Evolutionary conservation across 2,888 invertebrate genomes (phyloP), one percentile per base, ranked within the genome.

Genomic region (Euzophera pinguis): DNA sequence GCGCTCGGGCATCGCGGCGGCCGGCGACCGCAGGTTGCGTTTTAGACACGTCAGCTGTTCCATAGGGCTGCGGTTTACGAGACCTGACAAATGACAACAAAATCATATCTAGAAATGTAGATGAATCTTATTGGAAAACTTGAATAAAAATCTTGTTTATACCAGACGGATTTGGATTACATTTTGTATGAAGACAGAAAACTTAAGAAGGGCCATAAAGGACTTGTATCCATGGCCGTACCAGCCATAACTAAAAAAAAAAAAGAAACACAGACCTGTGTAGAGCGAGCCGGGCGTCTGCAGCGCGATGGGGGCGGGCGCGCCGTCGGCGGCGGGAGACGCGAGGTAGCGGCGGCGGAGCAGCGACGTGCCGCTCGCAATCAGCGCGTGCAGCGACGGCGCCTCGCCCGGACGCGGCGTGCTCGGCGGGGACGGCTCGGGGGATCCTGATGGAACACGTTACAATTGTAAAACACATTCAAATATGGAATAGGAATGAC

Each of bases 1-100:
- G 9, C 67, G 62, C 49, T 73, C 79, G 1, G 62, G 58, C 37
- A 75, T 73, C 41, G 81, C 78, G 58, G 81, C 91, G 50, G 79
- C 81, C 39, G 91, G 86, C 53, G 86, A 86, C 9, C 85, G 79
- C 56, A 87, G 64, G 62, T 81, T 84, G 43, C 91, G 87, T 77
- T 93, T 94, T 12, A 96, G 82, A 67, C 95, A 95, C 47, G 94
- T 94, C 49, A 96, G 77, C 81, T 95, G 95, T 59, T 95, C 93
- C 94, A 96, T 95, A 1, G 95, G 95, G 71, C 95, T 95, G 45
- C 90, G 84, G 57, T 93, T 93, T 54, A 94, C 91, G 5, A 93
- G 91, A 0, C 93, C 39, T 39, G 39, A 9, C 16, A 8, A 39
- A 14, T 22, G 2, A 10, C 3, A 32, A 32, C 32, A 7, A 32